Conservation (phyloP, 2,888 invertebrate species). For the Agapetus fuscipes region DNA sequence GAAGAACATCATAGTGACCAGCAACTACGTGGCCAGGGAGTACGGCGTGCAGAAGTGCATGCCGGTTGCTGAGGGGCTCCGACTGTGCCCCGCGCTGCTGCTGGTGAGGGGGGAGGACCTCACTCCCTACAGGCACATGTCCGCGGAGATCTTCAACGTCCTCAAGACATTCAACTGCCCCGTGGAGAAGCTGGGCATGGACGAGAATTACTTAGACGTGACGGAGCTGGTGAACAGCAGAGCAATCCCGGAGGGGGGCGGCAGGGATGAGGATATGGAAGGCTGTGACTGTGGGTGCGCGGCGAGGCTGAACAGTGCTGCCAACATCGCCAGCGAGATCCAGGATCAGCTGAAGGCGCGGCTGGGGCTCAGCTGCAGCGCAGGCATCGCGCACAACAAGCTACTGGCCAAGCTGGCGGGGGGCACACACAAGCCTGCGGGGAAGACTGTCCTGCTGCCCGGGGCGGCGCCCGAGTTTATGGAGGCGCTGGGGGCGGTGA, state of each 20-base stretch:
- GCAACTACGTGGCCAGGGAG: conserved; percentile 72
- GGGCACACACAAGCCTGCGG: conserved; percentile 66
- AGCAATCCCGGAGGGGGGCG: conserved; percentile 24
- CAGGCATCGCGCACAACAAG: conserved; percentile 79
- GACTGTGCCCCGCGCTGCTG: conserved; percentile 62
- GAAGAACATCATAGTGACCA: conserved; percentile 75
- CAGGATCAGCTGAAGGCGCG: conserved; percentile 57
- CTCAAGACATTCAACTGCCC: conserved; percentile 61
- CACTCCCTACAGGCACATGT: conserved; percentile 67
- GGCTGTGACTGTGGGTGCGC: conserved; percentile 69
- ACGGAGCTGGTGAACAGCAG: conserved; percentile 51
- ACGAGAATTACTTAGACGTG: conserved; percentile 79
- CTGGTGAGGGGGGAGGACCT: conserved; percentile 78
- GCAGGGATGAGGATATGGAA: conserved; percentile 20
- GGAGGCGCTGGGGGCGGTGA: conserved; percentile 50
- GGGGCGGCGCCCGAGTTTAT: conserved; percentile 56
- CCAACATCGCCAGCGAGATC: conserved; percentile 67
- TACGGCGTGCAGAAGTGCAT: conserved; percentile 71
- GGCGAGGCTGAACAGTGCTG: conserved; percentile 56
- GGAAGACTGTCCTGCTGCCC: conserved; percentile 71
- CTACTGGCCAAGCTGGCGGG: conserved; percentile 70
- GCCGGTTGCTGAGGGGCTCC: conserved; percentile 62
- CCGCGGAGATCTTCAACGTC: conserved; percentile 63
- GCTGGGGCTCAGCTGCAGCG: conserved; percentile 68
- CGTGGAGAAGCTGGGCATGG: conserved; percentile 75